These are phyloP conservation scores for Platyrinchus mystaceus DNA, from an alignment of 2,797 vertebrate species.

Conservation along the genomic window DNA sequence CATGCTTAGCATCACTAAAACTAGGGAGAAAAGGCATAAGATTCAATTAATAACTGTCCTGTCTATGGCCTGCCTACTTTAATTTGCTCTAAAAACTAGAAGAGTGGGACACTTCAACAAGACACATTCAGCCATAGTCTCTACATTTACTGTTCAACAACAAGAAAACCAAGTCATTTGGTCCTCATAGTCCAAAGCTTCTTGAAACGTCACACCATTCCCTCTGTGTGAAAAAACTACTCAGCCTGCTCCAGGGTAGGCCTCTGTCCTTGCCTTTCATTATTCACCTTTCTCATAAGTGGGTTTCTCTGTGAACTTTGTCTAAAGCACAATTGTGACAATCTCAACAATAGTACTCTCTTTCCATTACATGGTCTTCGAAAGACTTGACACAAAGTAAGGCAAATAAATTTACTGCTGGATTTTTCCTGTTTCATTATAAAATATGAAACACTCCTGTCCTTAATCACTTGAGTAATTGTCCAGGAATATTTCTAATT, in stretches of 20 bases:
- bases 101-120: neutral
- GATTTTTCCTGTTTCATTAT: neutral
- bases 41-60: neutral
- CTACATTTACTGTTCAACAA: neutral
- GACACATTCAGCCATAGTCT: neutral
- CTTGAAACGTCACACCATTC: neutral
- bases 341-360: neutral
- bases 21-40: neutral
- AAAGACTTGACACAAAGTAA: neutral
- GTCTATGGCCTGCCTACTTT: neutral
- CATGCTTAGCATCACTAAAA: neutral
- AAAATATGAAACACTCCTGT: neutral
- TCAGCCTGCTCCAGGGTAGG: neutral
- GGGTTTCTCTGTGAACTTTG: neutral
- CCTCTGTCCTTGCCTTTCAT: neutral
- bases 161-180: neutral
- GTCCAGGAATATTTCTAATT: neutral
- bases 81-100: neutral
- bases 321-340: neutral
- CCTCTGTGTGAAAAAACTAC: neutral
- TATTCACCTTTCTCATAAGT: neutral
- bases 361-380: neutral
- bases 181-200: neutral
- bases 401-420: neutral
- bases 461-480: neutral